Percentiles rank a stretch among this genome's conserved stretches.
These are phyloP conservation scores for Cydia splendana DNA, from an alignment of 1,140 invertebrate genomes.

Conservation along the genomic window DNA sequence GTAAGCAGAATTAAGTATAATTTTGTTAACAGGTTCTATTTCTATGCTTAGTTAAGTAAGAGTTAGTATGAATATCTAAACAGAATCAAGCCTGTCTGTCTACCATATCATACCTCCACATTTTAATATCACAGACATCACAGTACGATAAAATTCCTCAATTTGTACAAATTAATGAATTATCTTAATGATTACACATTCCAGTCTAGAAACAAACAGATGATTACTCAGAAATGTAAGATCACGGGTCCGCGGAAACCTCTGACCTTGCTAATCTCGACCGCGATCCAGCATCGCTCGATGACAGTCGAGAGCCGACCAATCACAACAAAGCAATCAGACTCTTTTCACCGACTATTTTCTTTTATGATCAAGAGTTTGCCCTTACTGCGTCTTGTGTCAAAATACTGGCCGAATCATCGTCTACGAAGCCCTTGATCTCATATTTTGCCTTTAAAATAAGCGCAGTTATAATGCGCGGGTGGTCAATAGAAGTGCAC, in stretches of 20 bases:
- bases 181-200: slow-evolving; percentile 22
- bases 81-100: not conserved
- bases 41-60: not conserved
- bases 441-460: not conserved
- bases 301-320: slow-evolving; percentile 48
- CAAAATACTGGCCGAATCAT: slow-evolving; percentile 39
- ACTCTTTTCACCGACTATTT: slow-evolving; percentile 60
- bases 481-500: not conserved
- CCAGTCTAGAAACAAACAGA: slow-evolving; percentile 4
- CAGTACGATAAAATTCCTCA: not conserved
- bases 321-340: slow-evolving; percentile 57
- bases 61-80: not conserved
- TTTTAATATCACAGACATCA: not conserved
- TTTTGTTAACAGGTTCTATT: no score
- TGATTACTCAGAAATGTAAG: slow-evolving; percentile 30
- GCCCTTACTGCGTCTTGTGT: slow-evolving; percentile 49
- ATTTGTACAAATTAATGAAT: slow-evolving; percentile 7
- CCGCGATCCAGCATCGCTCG: slow-evolving; percentile 42
- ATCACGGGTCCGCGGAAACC: slow-evolving; percentile 4
- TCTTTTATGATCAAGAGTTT: slow-evolving; percentile 65
- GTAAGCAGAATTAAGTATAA: no score
- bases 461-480: not conserved
- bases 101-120: not conserved
- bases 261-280: slow-evolving; percentile 50
- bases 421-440: not conserved